A percentile compares a stretch with the other conserved stretches of the same genome.
Conservation (phyloP, 2,888 invertebrate genomes). For the Cataglyphis livida region DNA sequence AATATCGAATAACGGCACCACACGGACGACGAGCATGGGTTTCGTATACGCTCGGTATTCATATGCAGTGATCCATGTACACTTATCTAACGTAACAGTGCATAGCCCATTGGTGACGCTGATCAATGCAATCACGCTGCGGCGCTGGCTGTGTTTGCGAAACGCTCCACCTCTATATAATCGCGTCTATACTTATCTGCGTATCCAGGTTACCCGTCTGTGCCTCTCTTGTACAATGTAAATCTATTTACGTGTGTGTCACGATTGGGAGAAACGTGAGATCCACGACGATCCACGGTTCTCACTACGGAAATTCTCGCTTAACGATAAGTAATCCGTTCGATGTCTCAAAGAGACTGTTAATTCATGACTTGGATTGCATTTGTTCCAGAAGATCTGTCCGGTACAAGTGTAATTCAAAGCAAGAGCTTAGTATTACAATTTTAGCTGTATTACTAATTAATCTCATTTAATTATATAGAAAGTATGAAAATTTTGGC, state of each 20-base stretch:
- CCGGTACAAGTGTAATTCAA: background rate
- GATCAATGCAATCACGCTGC: conserved; percentile 64
- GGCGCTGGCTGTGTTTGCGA: conserved; percentile 49
- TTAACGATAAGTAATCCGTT: conserved; percentile 42
- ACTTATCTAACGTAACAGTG: conserved; percentile 33
- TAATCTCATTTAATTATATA: background rate
- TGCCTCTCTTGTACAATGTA: conserved; percentile 6
- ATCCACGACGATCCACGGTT: conserved; percentile 30
- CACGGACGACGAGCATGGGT: background rate
- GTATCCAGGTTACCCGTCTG: conserved; percentile 32
- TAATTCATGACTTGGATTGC: conserved; percentile 30
- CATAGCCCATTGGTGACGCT: conserved; percentile 58
- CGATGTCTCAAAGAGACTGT: conserved; percentile 12
- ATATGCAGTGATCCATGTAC: conserved; percentile 37
- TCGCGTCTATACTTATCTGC: conserved; percentile 31
- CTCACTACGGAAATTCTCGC: conserved; percentile 40
- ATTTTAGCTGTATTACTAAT: background rate
- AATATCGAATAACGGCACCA: conserved; percentile 16
- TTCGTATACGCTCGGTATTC: conserved; percentile 15
- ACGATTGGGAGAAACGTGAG: conserved; percentile 43
- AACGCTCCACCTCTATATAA: conserved; percentile 24
- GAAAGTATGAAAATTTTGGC: background rate
- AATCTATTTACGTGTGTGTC: conserved; percentile 28
- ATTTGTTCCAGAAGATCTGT: background rate
- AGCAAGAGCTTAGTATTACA: background rate